Conservation (phyloP, 2,113 vertebrate genomes). For the Acanthisitta chloris region DNA sequence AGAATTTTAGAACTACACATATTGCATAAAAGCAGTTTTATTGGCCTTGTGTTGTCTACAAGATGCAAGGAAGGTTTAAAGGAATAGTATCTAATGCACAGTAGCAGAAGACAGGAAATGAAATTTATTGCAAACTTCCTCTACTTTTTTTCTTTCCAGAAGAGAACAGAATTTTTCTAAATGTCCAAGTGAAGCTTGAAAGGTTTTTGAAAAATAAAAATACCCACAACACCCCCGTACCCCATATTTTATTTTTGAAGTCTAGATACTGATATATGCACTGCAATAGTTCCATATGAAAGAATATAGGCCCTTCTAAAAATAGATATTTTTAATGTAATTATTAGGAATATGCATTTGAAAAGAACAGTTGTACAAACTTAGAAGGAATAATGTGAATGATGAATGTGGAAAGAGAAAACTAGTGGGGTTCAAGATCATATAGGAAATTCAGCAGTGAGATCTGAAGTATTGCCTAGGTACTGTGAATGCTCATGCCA, state of each 20-base stretch:
- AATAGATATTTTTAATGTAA: background rate
- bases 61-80: slow-evolving; percentile 54
- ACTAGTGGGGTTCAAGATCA: background rate
- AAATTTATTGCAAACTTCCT: background rate
- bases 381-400: background rate
- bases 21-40: slow-evolving; percentile 45
- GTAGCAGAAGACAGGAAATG: slow-evolving; percentile 21
- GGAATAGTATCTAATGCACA: background rate
- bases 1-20: background rate
- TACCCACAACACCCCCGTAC: accelerated
- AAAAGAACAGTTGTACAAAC: background rate
- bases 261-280: background rate
- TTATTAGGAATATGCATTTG: background rate
- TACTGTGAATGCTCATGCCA: background rate
- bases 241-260: background rate
- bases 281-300: background rate
- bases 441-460: background rate
- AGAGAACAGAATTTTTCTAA: background rate
- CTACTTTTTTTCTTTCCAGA: background rate
- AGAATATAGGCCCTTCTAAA: background rate
- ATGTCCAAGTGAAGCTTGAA: background rate
- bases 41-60: slow-evolving; percentile 37
- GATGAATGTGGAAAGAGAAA: background rate
- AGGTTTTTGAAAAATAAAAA: background rate
- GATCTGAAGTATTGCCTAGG: background rate